These are phyloP conservation scores for Murina feae DNA, from an alignment of 2,113 vertebrate species.

Conservation along the genomic window DNA sequence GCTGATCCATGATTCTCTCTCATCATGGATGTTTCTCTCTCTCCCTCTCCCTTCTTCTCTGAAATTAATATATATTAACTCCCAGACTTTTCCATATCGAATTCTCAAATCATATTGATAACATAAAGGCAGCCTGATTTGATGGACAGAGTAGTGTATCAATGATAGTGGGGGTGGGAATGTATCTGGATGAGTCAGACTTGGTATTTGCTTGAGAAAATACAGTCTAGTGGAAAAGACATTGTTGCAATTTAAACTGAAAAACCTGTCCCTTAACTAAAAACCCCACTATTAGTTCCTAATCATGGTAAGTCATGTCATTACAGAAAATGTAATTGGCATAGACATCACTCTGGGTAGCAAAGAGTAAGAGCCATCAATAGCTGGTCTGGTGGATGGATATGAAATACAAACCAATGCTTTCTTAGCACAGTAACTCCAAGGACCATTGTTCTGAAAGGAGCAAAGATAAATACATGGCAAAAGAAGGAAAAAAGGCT, in stretches of 20 bases:
- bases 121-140: neutral
- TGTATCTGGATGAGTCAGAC: neutral
- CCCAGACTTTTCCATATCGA: neutral
- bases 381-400: neutral
- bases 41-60: too few species aligned
- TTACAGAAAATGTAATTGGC: neutral
- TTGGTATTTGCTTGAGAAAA: neutral
- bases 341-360: neutral
- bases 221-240: neutral
- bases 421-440: neutral
- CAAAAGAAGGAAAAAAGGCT: neutral
- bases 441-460: neutral
- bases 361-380: neutral
- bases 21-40: too few species aligned
- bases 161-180: neutral
- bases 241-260: conserved; percentile 3
- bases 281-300: neutral
- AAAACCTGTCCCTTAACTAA: neutral
- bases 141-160: neutral
- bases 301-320: neutral
- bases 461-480: neutral
- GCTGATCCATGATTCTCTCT: too few species aligned
- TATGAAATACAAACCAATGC: neutral
- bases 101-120: neutral
- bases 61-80: neutral